phyloP scores from a whole-genome alignment of 2,888 invertebrate genomes.

The Drosophila bunnanda region DNA sequence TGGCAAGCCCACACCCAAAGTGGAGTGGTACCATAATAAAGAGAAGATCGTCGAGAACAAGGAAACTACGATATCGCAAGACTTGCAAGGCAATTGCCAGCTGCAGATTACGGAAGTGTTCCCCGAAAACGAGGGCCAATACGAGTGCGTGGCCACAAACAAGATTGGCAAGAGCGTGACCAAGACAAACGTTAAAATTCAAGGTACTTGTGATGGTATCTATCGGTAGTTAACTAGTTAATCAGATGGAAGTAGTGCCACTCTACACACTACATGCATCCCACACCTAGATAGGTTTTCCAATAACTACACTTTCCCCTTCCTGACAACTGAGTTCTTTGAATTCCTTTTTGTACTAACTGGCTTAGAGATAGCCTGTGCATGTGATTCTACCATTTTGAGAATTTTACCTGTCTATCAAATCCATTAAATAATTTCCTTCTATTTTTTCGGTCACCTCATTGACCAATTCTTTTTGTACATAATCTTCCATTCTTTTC shows the following conservation, averaged over 20 bases:
- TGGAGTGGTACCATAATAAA: slow-evolving; percentile 92
- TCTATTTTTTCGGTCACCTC: slow-evolving; percentile 6
- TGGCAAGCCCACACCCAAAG: slow-evolving; percentile 92
- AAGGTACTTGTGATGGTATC: slow-evolving; percentile 87
- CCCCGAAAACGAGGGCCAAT: slow-evolving; percentile 95
- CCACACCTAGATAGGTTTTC: slow-evolving; percentile 61
- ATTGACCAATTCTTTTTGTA: slow-evolving; percentile 53
- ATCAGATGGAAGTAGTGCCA: slow-evolving; percentile 52
- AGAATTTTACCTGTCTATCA: slow-evolving; percentile 25
- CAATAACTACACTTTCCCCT: slow-evolving; percentile 55
- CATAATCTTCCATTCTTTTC: slow-evolving; percentile 56
- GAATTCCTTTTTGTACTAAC: slow-evolving; percentile 57
- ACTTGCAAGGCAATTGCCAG: slow-evolving; percentile 91
- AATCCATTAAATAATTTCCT: slow-evolving; percentile 9
- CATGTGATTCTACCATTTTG: slow-evolving; percentile 54
- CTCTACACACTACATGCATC: slow-evolving; percentile 58
- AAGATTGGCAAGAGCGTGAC: slow-evolving; percentile 92
- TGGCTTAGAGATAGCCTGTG: slow-evolving; percentile 51
- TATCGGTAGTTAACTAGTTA: slow-evolving; percentile 49
- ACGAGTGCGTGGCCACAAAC: slow-evolving; percentile 93
- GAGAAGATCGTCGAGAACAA: slow-evolving; percentile 90
- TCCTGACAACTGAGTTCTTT: slow-evolving; percentile 32
- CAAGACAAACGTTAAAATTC: slow-evolving; percentile 91
- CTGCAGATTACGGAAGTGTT: slow-evolving; percentile 94
- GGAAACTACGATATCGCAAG: slow-evolving; percentile 90